These are phyloP conservation scores for Saccostrea glomerata DNA, from an alignment of 1,140 invertebrate species.

Conservation along the genomic window DNA sequence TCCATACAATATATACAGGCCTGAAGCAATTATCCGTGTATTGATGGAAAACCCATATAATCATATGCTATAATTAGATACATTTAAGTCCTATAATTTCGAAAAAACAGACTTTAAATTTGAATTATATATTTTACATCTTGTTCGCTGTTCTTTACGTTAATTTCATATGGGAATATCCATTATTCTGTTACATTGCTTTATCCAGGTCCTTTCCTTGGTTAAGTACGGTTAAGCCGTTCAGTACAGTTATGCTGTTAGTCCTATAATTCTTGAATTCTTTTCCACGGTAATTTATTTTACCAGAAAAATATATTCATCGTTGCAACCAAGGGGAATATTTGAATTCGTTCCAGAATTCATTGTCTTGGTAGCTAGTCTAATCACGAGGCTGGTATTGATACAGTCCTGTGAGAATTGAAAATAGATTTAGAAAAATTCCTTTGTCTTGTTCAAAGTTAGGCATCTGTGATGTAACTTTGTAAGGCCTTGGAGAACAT, in stretches of 20 bases:
- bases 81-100: too few species aligned
- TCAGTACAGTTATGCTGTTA: background rate
- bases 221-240: background rate
- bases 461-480: too few species aligned
- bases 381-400: background rate
- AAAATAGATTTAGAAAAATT: too few species aligned
- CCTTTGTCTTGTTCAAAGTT: too few species aligned
- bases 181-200: background rate
- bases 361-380: background rate
- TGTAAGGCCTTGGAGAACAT: too few species aligned
- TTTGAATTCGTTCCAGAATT: constrained; percentile 15
- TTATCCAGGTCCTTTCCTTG: background rate
- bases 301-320: background rate
- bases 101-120: too few species aligned
- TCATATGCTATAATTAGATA: too few species aligned
- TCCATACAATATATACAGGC: too few species aligned
- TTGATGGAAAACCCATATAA: too few species aligned
- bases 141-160: background rate
- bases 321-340: background rate
- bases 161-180: background rate
- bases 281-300: background rate
- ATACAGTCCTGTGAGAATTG: background rate
- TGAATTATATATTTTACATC: background rate
- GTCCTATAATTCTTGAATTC: background rate
- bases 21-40: too few species aligned